Evolutionary conservation across 2,113 vertebrate genomes (phyloP).

Genomic region (Notechis scutatus): DNA sequence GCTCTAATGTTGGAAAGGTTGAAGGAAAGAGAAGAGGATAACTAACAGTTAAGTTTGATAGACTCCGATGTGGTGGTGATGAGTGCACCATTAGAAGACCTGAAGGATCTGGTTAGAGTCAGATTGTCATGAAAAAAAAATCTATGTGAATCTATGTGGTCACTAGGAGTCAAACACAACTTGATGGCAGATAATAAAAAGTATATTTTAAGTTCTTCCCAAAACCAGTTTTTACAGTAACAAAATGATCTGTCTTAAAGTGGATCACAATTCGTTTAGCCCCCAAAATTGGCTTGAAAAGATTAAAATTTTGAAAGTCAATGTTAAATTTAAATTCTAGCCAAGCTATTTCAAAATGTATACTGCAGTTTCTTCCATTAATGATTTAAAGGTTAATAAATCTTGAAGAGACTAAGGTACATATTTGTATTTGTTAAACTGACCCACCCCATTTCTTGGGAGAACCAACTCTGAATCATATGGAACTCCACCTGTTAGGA

Average conservation of each 20-base stretch:
- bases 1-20: neutral
- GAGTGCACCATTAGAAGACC: neutral
- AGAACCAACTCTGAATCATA: neutral
- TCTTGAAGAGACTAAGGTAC: neutral
- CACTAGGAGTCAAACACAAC: neutral
- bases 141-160: neutral
- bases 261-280: neutral
- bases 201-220: neutral
- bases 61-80: neutral
- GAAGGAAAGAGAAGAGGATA: neutral
- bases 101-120: neutral
- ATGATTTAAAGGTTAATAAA: neutral
- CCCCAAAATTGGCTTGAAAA: neutral
- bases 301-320: neutral
- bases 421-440: neutral
- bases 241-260: neutral
- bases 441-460: slow-evolving; percentile 7
- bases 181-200: neutral
- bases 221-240: neutral
- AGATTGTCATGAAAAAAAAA: neutral
- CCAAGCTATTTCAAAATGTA: neutral
- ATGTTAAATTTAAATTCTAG: neutral
- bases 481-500: slow-evolving; percentile 8
- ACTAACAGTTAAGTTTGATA: neutral
- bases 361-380: neutral